These are phyloP conservation scores for Halictus ligatus DNA, from an alignment of 2,888 invertebrate genomes.

Conservation along the genomic window DNA sequence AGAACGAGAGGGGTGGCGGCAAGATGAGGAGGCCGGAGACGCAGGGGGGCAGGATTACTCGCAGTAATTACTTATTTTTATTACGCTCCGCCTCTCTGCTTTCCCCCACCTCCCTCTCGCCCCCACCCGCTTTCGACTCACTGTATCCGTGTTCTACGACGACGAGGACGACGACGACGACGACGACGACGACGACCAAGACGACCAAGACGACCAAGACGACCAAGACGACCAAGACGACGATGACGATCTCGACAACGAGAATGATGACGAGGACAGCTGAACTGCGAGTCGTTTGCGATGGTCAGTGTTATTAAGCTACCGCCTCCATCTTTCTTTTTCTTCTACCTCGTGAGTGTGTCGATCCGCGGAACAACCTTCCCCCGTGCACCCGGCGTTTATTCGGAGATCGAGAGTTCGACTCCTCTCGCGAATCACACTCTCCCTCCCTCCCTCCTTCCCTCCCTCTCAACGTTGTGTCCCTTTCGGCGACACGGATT, in stretches of 20 bases:
- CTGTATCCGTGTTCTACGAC: constrained; percentile 27
- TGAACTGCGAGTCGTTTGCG: constrained; percentile 21
- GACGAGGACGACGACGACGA: constrained; percentile 37
- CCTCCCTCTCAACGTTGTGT: background rate
- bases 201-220: too few species aligned
- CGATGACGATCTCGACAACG: background rate
- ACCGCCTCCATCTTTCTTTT: background rate
- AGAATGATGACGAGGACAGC: constrained; percentile 24
- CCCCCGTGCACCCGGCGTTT: background rate
- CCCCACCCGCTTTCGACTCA: background rate
- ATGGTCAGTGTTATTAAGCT: constrained; percentile 45
- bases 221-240: constrained; percentile 34
- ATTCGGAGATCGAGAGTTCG: background rate
- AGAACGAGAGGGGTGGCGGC: constrained; percentile 62
- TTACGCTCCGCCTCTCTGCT: constrained; percentile 80
- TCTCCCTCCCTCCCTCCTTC: background rate
- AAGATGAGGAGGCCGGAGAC: constrained; percentile 64
- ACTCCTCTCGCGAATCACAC: background rate
- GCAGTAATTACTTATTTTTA: constrained; percentile 84
- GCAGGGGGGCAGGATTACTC: constrained; percentile 79
- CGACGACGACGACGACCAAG: too few species aligned
- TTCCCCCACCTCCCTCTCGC: constrained; percentile 28
- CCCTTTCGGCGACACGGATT: constrained; percentile 39
- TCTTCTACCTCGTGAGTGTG: background rate
- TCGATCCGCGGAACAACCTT: background rate